phyloP scores from a whole-genome alignment of 2,113 vertebrate species.

The Xiphophorus couchianus region DNA sequence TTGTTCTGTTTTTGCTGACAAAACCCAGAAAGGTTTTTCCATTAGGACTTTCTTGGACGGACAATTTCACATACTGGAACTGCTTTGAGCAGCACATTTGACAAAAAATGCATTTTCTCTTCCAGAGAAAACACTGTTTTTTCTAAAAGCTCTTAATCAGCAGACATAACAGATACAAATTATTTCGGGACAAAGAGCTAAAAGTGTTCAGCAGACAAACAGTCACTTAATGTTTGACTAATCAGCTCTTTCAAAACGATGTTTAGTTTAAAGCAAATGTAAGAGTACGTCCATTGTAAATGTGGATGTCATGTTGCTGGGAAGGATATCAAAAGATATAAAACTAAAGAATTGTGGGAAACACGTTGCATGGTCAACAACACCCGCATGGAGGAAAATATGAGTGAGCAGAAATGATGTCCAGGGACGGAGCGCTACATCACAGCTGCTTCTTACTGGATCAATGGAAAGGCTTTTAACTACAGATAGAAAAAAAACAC shows the following conservation, averaged over 20 bases:
- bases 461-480: constrained; percentile 83
- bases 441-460: constrained; percentile 68
- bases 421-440: constrained; percentile 44
- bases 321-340: not conserved
- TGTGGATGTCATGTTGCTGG: not conserved
- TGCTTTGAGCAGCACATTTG: not conserved
- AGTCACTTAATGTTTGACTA: not conserved
- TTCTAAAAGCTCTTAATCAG: too few species aligned
- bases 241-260: not conserved
- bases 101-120: too few species aligned
- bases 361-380: not conserved
- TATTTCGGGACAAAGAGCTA: too few species aligned
- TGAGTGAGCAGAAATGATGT: constrained; percentile 58
- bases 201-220: too few species aligned
- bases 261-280: not conserved
- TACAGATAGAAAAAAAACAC: constrained; percentile 53
- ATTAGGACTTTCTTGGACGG: not conserved
- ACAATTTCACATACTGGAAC: not conserved
- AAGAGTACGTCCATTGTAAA: not conserved
- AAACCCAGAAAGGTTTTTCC: too few species aligned
- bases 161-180: not conserved
- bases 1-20: too few species aligned
- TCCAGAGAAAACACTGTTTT: too few species aligned
- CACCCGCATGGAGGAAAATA: constrained; percentile 28
- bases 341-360: constrained; percentile 5